Base-by-base conservation (phyloP, 2,113 vertebrate genomes). In the Hippopotamus amphibius region DNA sequence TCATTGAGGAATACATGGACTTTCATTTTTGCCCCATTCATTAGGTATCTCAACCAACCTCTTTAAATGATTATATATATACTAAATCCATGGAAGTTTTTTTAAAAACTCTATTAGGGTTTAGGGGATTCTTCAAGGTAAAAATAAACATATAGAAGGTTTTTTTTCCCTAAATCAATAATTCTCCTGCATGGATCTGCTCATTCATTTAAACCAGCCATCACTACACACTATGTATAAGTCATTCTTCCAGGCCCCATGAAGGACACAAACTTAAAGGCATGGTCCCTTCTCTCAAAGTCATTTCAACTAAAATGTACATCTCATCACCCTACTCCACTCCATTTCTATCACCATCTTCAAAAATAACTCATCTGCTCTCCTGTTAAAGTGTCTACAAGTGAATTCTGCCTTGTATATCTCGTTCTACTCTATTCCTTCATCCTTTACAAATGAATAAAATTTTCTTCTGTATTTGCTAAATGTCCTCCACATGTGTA, bases 1-100 rank as follows among this genome's bases (percentile, higher is more conserved):
- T 93, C 7, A 87, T 0, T 83, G 50, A 96, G 48, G 21, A 96
- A 91, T 74, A 65, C 76, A 61, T n/a, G 17, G 14, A 13, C 28
- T 74, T 97, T 82, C 63, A 63, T 93, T 85, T 97, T 93, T 92
- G 28, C 87, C 33, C 61, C 89, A 79, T 95, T 88, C 19, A 30
- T 9, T 95, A 8, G 4, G 2, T 92, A 94, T 83, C 19, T 80
- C 53, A 89, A 46, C 22, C 48, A 86, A 74, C 3, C n/a, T 85
- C 48, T 91, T 85, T 82, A 96, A 91, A 82, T 71, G 46, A 91
- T 55, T 59, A 24, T 59, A 0, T 63, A 65, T 17, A 61, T 53
- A n/a, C 0, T 53, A 80, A 88, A 79, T 74, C 55, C 76, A 93
- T n/a, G 4, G 13, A 86, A 88, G 46, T 41, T 81, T 46, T 76